Conservation (phyloP, 2,888 invertebrate genomes). For the Drosophila greeni region DNA sequence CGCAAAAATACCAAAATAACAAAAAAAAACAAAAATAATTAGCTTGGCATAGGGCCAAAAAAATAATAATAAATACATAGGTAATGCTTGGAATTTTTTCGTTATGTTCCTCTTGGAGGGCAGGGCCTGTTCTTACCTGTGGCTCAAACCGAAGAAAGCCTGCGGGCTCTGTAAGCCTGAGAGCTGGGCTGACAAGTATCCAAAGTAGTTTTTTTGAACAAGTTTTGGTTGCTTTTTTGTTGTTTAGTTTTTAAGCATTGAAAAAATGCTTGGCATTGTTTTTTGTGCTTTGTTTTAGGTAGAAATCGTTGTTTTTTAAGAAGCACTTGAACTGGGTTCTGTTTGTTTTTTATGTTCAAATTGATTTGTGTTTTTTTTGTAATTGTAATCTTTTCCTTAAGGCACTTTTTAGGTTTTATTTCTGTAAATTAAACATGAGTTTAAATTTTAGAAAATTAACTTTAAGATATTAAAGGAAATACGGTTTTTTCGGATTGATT, state of each 20-base stretch:
- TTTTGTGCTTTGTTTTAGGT: slow-evolving; percentile 10
- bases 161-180: slow-evolving; percentile 55
- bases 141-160: slow-evolving; percentile 62
- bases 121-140: slow-evolving; percentile 63
- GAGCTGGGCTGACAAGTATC: slow-evolving; percentile 52
- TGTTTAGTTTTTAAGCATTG: slow-evolving; percentile 29
- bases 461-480: slow-evolving; percentile 1
- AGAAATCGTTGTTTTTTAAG: slow-evolving; percentile 11
- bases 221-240: slow-evolving; percentile 43
- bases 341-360: slow-evolving; percentile 9
- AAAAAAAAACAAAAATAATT: slow-evolving; percentile 56
- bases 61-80: slow-evolving; percentile 33
- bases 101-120: slow-evolving; percentile 35
- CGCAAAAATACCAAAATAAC: slow-evolving; percentile 56
- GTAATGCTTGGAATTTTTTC: slow-evolving; percentile 53
- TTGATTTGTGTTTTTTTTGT: slow-evolving; percentile 21
- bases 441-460: background rate
- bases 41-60: slow-evolving; percentile 49
- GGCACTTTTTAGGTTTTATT: background rate
- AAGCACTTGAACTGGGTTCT: slow-evolving; percentile 24
- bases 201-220: slow-evolving; percentile 52
- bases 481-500: background rate
- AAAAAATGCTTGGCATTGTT: slow-evolving; percentile 16
- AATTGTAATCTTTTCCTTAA: background rate
- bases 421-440: slow-evolving; percentile 9